Conservation (phyloP, 2,797 vertebrate genomes). For the Anas bernieri region DNA sequence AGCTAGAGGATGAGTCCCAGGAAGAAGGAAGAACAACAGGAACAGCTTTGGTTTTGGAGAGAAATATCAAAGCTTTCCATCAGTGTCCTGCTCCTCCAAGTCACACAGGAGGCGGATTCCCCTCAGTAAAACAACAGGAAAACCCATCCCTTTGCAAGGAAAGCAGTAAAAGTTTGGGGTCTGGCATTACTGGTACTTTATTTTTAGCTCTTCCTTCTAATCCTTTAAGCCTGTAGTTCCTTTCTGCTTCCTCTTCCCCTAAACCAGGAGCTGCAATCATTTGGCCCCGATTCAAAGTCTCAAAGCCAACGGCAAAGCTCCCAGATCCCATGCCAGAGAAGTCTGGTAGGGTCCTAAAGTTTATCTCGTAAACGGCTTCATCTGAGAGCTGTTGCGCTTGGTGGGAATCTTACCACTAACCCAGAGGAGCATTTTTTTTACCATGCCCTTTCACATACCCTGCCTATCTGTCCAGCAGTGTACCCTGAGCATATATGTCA, state of each 20-base stretch:
- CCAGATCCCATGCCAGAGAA: constrained; percentile 58
- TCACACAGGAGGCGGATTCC: not conserved
- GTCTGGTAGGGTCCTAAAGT: constrained; percentile 38
- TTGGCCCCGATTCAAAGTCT: constrained; percentile 48
- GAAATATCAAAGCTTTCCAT: not conserved
- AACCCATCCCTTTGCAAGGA: constrained; percentile 17
- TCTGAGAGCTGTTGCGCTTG: not conserved
- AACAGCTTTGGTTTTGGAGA: not conserved
- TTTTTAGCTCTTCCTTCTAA: constrained; percentile 66
- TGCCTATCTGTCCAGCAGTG: not conserved
- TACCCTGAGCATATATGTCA: not conserved
- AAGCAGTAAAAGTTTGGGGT: constrained; percentile 42
- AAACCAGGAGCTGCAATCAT: constrained; percentile 61
- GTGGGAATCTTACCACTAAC: not conserved
- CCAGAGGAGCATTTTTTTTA: not conserved
- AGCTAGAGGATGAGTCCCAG: not conserved
- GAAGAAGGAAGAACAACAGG: not conserved
- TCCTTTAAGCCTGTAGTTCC: constrained; percentile 51
- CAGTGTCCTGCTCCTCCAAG: not conserved
- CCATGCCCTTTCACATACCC: not conserved
- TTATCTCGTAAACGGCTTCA: constrained; percentile 60
- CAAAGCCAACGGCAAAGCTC: constrained; percentile 49
- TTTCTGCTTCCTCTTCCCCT: constrained; percentile 64
- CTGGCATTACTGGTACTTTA: constrained; percentile 6
- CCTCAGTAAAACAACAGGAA: constrained; percentile 16